Percentiles rank a stretch among this genome's conserved stretches.
phyloP scores from a whole-genome alignment of 2,888 invertebrate species.

The Brenthis hecate region DNA sequence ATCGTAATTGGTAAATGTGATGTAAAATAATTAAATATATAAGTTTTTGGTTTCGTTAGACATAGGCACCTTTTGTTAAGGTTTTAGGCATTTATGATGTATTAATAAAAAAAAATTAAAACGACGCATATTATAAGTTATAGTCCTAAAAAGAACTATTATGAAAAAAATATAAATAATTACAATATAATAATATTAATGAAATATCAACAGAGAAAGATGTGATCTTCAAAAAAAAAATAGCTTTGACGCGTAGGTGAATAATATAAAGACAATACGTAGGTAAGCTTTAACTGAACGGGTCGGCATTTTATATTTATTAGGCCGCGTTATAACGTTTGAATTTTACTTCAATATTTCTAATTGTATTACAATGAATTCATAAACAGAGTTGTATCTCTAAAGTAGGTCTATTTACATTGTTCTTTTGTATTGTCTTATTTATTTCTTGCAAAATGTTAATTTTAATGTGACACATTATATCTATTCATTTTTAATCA shows the following conservation, averaged over 20 bases:
- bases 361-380: slow-evolving; percentile 3
- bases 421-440: slow-evolving; percentile 18
- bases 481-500: neutral
- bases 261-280: too few species aligned
- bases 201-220: too few species aligned
- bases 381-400: neutral
- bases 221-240: too few species aligned
- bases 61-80: slow-evolving; percentile 9
- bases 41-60: slow-evolving; percentile 24
- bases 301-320: too few species aligned
- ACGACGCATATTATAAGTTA: neutral
- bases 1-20: slow-evolving; percentile 6
- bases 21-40: slow-evolving; percentile 16
- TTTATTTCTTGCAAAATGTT: slow-evolving; percentile 9
- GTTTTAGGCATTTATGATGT: slow-evolving; percentile 6
- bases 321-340: neutral
- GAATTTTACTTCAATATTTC: neutral
- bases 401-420: slow-evolving; percentile 9
- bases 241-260: too few species aligned
- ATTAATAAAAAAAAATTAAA: neutral
- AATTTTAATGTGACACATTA: neutral
- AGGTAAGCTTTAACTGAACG: too few species aligned
- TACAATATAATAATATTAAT: too few species aligned
- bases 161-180: too few species aligned
- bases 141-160: too few species aligned